Evolutionary conservation across 2,113 vertebrate species (phyloP).

Genomic region (Scalopus aquaticus): DNA sequence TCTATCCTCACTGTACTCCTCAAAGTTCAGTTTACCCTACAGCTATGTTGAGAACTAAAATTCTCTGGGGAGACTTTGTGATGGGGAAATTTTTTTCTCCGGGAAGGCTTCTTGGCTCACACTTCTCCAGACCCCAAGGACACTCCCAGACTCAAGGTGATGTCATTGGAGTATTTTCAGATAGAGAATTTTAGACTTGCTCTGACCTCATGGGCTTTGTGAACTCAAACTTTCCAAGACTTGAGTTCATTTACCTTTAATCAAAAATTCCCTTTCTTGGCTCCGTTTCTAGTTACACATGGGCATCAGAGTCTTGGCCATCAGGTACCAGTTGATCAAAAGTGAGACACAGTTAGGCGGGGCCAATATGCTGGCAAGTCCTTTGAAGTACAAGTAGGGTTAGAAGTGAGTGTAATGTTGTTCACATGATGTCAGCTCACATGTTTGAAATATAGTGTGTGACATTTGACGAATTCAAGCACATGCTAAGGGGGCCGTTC

Average conservation of each 20-base stretch:
- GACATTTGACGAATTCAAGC: conserved; percentile 65
- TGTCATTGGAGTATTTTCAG: conserved; percentile 64
- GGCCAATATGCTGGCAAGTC: conserved; percentile 39
- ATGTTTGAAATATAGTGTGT: conserved; percentile 59
- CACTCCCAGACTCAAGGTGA: conserved; percentile 48
- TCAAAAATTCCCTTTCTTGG: conserved; percentile 65
- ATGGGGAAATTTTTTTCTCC: not conserved
- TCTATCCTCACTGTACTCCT: not conserved
- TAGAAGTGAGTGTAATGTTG: conserved; percentile 50
- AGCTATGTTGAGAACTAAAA: conserved; percentile 19
- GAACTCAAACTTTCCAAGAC: conserved; percentile 70
- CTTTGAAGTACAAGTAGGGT: conserved; percentile 67
- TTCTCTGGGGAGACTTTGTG: conserved; percentile 12
- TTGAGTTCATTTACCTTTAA: conserved; percentile 68
- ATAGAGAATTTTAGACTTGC: conserved; percentile 65
- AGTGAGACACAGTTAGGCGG: conserved; percentile 42
- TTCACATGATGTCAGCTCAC: conserved; percentile 58
- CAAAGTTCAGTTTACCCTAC: not conserved
- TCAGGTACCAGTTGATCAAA: conserved; percentile 62
- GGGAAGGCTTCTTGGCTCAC: conserved; percentile 1
- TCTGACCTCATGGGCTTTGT: conserved; percentile 66
- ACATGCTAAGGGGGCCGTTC: conserved; percentile 11
- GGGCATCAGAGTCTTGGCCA: conserved; percentile 41
- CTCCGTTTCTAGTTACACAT: conserved; percentile 49
- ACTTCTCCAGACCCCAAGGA: conserved; percentile 39